Evolutionary conservation across 2,888 invertebrate species (phyloP).

Genomic region (Apamea monoglypha): DNA sequence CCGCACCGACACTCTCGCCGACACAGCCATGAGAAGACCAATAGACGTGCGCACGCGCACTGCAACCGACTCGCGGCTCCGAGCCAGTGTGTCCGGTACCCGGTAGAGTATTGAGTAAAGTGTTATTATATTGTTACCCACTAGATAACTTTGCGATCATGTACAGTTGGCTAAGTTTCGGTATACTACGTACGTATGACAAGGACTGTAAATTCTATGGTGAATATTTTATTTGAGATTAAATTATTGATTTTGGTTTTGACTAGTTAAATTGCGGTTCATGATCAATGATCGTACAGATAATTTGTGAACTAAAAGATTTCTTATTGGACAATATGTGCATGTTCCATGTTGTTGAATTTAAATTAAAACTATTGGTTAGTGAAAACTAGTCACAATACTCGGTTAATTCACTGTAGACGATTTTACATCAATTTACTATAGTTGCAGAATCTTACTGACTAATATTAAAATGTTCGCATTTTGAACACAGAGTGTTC

Average conservation of each 20-base stretch:
- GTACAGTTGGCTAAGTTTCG: constrained; percentile 56
- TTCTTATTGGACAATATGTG: constrained; percentile 1
- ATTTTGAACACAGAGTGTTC: constrained; percentile 55
- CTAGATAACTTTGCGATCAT: constrained; percentile 51
- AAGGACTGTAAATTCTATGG: constrained; percentile 18
- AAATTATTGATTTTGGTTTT: constrained; percentile 1
- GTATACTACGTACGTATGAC: constrained; percentile 29
- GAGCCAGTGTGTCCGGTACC: constrained; percentile 60
- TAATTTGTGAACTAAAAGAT: constrained; percentile 14
- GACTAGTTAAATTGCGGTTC: constrained; percentile 21
- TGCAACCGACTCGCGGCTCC: constrained; percentile 60
- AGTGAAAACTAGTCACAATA: constrained; percentile 76
- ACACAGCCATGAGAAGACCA: constrained; percentile 58
- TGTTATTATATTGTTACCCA: constrained; percentile 66
- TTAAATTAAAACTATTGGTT: constrained; percentile 64
- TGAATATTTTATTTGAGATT: constrained; percentile 15
- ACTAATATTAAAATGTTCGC: constrained; percentile 33
- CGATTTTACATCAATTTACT: constrained; percentile 12
- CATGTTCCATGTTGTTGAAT: not conserved
- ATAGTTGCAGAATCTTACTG: constrained; percentile 22
- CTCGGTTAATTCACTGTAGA: constrained; percentile 26
- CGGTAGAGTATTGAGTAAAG: constrained; percentile 60
- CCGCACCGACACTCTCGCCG: constrained; percentile 69
- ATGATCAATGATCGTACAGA: not conserved
- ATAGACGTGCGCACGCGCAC: constrained; percentile 61